Conservation (phyloP, 2,113 vertebrate genomes). For the Orycteropus afer region DNA sequence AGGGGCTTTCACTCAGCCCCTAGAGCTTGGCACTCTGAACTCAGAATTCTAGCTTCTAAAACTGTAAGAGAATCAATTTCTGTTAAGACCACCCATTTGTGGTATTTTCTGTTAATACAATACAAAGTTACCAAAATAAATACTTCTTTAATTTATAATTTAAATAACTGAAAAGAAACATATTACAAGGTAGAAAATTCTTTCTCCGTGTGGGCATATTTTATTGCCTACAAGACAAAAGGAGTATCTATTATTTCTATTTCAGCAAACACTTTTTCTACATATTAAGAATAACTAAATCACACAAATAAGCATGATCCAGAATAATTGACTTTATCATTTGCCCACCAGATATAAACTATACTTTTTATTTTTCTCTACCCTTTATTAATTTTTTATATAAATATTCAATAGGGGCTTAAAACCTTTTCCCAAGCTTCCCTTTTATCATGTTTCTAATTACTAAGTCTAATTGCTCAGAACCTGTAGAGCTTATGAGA, state of each 20-base stretch:
- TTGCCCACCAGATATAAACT: constrained; percentile 78
- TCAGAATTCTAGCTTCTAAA: too few species aligned
- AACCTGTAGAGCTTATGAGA: constrained; percentile 71
- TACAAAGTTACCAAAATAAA: too few species aligned
- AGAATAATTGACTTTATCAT: constrained; percentile 81
- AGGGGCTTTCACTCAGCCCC: too few species aligned
- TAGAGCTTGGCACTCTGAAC: too few species aligned
- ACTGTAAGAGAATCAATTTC: too few species aligned
- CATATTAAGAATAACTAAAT: constrained; percentile 53
- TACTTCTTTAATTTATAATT: constrained; percentile 36
- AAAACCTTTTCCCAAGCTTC: constrained; percentile 82
- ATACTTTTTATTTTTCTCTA: constrained; percentile 81
- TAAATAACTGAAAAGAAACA: constrained; percentile 28
- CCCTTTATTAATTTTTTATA: constrained; percentile 84
- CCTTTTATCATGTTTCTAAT: constrained; percentile 86
- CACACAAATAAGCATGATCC: constrained; percentile 70
- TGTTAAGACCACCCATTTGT: too few species aligned
- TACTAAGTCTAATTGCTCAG: constrained; percentile 85
- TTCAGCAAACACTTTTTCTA: constrained; percentile 24
- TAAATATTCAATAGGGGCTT: constrained; percentile 82
- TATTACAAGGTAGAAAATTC: background rate
- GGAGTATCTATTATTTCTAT: background rate
- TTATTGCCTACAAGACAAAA: constrained; percentile 55
- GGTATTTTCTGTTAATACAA: too few species aligned
- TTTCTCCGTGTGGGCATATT: background rate